Evolutionary conservation across 2,797 vertebrate genomes (phyloP).

Genomic region (Phoxinus dragarum): DNA sequence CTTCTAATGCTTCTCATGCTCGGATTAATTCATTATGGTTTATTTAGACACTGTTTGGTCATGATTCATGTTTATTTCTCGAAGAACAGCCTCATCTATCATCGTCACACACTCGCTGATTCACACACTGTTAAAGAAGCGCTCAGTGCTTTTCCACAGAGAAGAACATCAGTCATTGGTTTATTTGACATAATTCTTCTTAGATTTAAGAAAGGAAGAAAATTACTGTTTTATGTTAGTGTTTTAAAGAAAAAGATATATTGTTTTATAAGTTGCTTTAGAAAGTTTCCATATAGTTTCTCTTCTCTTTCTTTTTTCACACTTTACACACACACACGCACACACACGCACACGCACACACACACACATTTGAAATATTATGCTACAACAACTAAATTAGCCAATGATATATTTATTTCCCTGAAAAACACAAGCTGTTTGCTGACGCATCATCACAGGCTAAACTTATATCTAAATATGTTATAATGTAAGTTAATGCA

Average conservation of each 20-base stretch:
- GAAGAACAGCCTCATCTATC: conserved; percentile 9
- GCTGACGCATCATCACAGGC: background rate
- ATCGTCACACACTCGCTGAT: background rate
- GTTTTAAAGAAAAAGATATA: background rate
- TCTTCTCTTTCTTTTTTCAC: background rate
- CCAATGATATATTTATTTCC: background rate
- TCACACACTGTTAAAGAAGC: background rate
- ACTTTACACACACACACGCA: background rate
- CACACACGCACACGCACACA: background rate
- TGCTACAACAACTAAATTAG: background rate
- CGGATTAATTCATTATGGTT: background rate
- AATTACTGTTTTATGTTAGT: background rate
- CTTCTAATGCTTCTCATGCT: background rate
- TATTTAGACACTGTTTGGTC: background rate
- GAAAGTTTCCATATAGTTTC: background rate
- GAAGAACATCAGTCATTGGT: conserved; percentile 33
- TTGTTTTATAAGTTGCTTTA: background rate
- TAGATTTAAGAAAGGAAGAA: conserved; percentile 37
- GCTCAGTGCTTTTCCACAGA: background rate
- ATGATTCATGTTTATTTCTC: conserved; percentile 35
- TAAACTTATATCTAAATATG: background rate
- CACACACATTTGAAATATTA: background rate
- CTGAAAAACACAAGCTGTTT: background rate
- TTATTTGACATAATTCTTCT: conserved; percentile 23
- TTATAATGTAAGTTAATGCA: background rate